Base-by-base conservation (phyloP, 2,888 invertebrate genomes). In the Eristalis tenax region DNA sequence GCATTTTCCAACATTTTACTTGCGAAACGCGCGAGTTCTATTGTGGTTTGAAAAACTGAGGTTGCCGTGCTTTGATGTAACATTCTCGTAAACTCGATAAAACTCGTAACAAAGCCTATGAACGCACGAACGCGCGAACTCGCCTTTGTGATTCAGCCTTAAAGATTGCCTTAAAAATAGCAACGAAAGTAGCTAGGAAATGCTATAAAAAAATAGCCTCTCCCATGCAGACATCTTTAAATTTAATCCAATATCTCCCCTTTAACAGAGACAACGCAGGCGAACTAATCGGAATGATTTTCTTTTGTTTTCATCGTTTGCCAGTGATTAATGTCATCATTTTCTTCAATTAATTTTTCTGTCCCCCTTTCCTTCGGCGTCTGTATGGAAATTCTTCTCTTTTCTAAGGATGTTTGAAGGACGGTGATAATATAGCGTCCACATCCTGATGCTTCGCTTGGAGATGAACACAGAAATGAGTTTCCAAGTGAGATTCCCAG, bases 321-420 rank as follows among this genome's bases (percentile, higher is more conserved):
- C 57, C 59, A 28, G 57, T 66, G 75, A 75, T 75, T 75, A 75
- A 75, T 75, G 75, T 40, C 66, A 66, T 75, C 66, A 57, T 75
- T 66, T 59, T 40, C 28, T 40, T 65, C 75, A 75, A 75, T 75
- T 75, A 75, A 75, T 75, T 75, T 75, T 65, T 75, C 57, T 28
- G 57, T 57, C 40, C 57, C n/a, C 15, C 18, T 28, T 32, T 59
- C n/a, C 56, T 18, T 66, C 18, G 40, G 26, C 10, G n/a, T 56
- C 26, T 50, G 57, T 15, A 75, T 28, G 59, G 57, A 75, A 38
- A 75, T 75, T 75, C 65, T 28, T 56, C 56, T 74, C 64, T 64
- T 56, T 74, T 64, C 50, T 56, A 74, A 64, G 74, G 38, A 28
- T 66, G 38, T 57, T 59, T 23, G 66, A 66, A 56, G 68, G 64